Evolutionary conservation across 2,113 vertebrate genomes (phyloP).

Genomic region (Crotophaga sulcirostris): DNA sequence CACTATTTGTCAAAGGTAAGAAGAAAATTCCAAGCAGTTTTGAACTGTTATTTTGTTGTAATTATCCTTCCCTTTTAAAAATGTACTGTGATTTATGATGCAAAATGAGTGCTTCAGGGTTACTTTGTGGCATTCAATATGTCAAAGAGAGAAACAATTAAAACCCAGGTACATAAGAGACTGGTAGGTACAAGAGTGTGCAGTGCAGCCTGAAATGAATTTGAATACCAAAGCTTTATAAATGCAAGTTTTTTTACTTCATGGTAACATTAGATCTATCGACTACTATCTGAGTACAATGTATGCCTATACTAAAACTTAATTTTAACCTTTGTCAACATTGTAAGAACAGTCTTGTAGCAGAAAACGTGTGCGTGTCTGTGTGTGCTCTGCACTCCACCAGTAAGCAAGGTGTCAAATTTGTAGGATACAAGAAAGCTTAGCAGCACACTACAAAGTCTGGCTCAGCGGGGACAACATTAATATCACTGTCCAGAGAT

Average conservation of each 20-base stretch:
- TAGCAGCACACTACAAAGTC: neutral
- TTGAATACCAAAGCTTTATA: conserved; percentile 35
- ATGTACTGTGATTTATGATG: conserved; percentile 71
- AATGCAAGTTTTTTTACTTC: neutral
- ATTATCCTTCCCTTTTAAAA: conserved; percentile 71
- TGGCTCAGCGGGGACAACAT: neutral
- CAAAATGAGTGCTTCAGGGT: conserved; percentile 56
- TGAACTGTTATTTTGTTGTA: conserved; percentile 65
- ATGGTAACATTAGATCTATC: neutral
- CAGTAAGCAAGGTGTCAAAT: neutral
- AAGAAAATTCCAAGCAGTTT: conserved; percentile 70
- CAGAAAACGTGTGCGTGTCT: neutral
- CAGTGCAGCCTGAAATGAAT: conserved; percentile 46
- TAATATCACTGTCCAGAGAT: neutral
- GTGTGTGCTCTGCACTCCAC: neutral
- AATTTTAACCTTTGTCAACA: conserved; percentile 22
- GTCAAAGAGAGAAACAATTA: conserved; percentile 68
- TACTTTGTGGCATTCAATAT: conserved; percentile 64
- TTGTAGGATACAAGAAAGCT: neutral
- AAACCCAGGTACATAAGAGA: conserved; percentile 17
- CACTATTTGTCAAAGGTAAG: conserved; percentile 65
- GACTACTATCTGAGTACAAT: neutral
- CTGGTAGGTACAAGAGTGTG: neutral
- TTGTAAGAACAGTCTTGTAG: neutral
- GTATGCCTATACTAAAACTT: neutral